Evolutionary conservation across 2,888 invertebrate species (phyloP).

Genomic region (Acleris emargana): DNA sequence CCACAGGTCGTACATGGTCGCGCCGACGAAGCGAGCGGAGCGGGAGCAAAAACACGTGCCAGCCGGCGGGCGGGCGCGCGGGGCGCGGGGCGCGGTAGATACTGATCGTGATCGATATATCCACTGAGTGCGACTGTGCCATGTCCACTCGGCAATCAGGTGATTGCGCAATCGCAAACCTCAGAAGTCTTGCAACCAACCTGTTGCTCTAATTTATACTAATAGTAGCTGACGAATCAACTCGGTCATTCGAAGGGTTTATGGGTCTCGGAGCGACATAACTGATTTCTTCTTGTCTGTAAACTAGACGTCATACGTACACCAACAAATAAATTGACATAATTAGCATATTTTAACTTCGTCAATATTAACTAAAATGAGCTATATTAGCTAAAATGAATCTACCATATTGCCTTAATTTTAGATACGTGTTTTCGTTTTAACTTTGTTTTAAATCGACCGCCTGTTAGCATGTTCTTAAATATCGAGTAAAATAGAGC

Average conservation of each 20-base stretch:
- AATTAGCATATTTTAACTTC: too few species aligned
- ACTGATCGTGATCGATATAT: slow-evolving; percentile 61
- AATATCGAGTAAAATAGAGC: too few species aligned
- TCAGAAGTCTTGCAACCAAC: slow-evolving; percentile 31
- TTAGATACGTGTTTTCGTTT: too few species aligned
- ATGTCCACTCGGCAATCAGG: neutral
- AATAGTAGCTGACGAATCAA: slow-evolving; percentile 4
- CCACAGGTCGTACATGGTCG: too few species aligned
- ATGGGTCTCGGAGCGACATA: slow-evolving; percentile 6
- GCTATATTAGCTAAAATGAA: too few species aligned
- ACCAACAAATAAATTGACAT: too few species aligned
- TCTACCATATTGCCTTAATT: too few species aligned
- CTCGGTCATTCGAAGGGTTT: neutral
- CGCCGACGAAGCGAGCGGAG: neutral
- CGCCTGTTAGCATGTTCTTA: too few species aligned
- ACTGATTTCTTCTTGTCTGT: neutral
- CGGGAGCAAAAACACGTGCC: slow-evolving; percentile 10
- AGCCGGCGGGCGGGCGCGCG: slow-evolving; percentile 35
- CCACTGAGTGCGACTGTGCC: slow-evolving; percentile 44
- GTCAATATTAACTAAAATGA: too few species aligned
- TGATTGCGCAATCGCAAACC: slow-evolving; percentile 47
- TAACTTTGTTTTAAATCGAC: too few species aligned
- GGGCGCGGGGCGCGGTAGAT: slow-evolving; percentile 42
- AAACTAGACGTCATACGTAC: too few species aligned
- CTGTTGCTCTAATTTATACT: slow-evolving; percentile 18